These are phyloP conservation scores for Penaeus indicus DNA, from an alignment of 1,140 invertebrate species.

Conservation along the genomic window DNA sequence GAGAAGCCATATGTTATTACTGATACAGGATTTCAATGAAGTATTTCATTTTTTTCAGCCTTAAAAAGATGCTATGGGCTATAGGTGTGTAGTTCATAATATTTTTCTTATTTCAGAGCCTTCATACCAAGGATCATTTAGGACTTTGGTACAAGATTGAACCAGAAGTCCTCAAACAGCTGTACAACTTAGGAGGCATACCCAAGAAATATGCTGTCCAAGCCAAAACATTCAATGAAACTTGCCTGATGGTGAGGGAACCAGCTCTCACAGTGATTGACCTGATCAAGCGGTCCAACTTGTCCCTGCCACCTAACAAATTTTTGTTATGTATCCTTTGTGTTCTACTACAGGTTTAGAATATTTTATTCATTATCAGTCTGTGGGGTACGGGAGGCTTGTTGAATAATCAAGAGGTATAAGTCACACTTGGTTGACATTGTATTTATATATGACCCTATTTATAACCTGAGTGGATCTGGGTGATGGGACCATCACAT, in stretches of 20 bases:
- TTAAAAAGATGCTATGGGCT: no score
- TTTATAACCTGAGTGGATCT: not conserved
- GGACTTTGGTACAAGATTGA: conserved; percentile 50
- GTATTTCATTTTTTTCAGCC: no score
- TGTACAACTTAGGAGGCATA: conserved; percentile 32
- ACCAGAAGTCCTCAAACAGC: conserved; percentile 23
- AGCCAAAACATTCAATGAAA: conserved; percentile 34
- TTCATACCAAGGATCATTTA: conserved; percentile 40
- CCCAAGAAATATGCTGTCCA: conserved; percentile 15
- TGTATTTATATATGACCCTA: not conserved
- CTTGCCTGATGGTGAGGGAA: conserved; percentile 42
- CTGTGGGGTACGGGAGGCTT: no score
- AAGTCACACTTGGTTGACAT: no score
- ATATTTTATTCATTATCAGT: not conserved
- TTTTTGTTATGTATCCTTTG: conserved; percentile 53
- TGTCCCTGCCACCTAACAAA: conserved; percentile 51
- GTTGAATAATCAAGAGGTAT: no score
- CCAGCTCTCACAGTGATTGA: conserved; percentile 44
- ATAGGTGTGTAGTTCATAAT: no score
- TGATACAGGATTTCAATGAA: no score
- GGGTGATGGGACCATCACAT: not conserved
- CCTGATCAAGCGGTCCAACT: conserved; percentile 10
- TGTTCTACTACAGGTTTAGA: not conserved
- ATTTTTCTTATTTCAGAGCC: conserved; percentile 20
- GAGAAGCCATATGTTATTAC: no score